Percentiles rank a stretch among this genome's conserved stretches.
Conservation (phyloP, 2,113 vertebrate genomes). For the Cavia porcellus region DNA sequence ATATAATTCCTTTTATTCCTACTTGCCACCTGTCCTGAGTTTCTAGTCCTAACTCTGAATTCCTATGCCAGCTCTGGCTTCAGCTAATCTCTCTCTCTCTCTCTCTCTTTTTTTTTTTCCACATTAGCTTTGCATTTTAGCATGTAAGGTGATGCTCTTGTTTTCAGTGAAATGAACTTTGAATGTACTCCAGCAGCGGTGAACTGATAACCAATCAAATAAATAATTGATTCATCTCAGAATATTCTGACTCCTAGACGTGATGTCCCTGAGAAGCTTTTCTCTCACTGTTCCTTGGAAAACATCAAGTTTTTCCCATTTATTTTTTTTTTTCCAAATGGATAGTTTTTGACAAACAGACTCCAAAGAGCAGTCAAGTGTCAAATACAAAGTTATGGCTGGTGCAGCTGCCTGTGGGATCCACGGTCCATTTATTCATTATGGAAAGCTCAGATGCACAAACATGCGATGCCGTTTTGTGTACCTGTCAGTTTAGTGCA, state of each 20-base stretch:
- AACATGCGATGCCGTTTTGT: slow-evolving; percentile 31
- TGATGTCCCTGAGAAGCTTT: neutral
- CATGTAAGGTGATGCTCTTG: neutral
- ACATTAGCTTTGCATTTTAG: neutral
- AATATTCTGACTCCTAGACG: neutral
- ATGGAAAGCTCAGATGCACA: slow-evolving; percentile 78
- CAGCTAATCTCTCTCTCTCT: neutral
- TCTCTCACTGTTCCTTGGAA: neutral
- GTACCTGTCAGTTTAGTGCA: slow-evolving; percentile 82
- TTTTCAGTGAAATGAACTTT: neutral
- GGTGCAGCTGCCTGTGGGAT: slow-evolving; percentile 77
- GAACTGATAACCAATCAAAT: slow-evolving; percentile 9
- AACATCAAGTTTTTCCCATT: slow-evolving; percentile 53
- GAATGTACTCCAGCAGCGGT: neutral
- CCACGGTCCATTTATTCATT: slow-evolving; percentile 84
- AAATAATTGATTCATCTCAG: slow-evolving; percentile 32
- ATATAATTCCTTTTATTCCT: neutral
- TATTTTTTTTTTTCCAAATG: slow-evolving; percentile 61
- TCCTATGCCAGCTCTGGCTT: neutral
- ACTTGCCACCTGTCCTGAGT: neutral
- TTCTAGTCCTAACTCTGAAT: neutral
- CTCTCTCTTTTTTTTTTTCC: neutral
- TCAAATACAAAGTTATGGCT: slow-evolving; percentile 80
- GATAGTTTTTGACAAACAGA: slow-evolving; percentile 74
- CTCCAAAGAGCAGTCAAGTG: slow-evolving; percentile 83